These are phyloP conservation scores for Rhizoglyphus robini DNA, from an alignment of 1,140 invertebrate genomes.

Conservation along the genomic window DNA sequence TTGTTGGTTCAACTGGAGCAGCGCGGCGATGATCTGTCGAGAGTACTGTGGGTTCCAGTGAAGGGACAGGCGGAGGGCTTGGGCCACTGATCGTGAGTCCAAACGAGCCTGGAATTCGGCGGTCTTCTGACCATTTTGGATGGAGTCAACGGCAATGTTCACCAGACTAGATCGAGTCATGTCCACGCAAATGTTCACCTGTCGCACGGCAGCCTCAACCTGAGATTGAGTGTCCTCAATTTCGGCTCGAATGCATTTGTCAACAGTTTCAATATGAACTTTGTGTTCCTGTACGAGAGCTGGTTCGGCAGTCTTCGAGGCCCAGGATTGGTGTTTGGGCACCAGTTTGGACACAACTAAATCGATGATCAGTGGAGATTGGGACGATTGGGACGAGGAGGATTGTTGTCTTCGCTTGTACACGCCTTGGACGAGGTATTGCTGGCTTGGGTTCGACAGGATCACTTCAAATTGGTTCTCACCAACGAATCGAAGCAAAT, in stretches of 20 bases:
- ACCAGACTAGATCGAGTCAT: background rate
- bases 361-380: background rate
- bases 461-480: slow-evolving; percentile 8
- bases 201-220: background rate
- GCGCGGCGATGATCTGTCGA: background rate
- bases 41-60: slow-evolving; percentile 6
- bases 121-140: slow-evolving; percentile 13
- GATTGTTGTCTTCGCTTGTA: slow-evolving; percentile 1
- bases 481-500: background rate
- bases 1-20: background rate
- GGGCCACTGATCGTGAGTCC: background rate
- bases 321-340: background rate
- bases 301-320: background rate
- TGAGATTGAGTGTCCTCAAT: background rate
- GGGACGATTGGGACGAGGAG: background rate
- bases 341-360: background rate
- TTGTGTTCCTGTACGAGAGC: background rate
- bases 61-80: background rate
- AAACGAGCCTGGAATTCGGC: slow-evolving; percentile 9
- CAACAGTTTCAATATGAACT: background rate
- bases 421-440: background rate
- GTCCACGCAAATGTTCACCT: background rate
- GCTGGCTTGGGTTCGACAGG: background rate
- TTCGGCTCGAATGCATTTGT: background rate
- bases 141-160: background rate